These are phyloP conservation scores for Agrochola circellaris DNA, from an alignment of 2,888 invertebrate species.

Conservation along the genomic window DNA sequence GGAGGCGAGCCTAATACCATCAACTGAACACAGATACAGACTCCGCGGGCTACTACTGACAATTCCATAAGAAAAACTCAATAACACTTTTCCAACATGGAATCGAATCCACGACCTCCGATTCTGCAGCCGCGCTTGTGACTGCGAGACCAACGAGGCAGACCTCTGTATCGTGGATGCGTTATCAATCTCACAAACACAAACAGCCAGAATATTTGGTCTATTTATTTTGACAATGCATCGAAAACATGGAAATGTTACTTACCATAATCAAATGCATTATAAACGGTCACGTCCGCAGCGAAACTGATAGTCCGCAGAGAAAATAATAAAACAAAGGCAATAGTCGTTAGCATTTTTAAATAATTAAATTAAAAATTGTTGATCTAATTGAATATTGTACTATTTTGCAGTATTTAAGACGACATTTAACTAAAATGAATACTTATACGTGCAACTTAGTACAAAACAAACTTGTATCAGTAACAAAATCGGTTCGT, in stretches of 20 bases:
- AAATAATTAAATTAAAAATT: background rate
- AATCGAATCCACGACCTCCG: background rate
- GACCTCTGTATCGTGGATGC: too few relatives aligned
- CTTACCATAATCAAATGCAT: background rate
- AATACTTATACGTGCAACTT: background rate
- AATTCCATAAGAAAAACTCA: background rate
- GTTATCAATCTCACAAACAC: background rate
- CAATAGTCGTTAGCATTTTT: background rate
- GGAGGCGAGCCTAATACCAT: background rate
- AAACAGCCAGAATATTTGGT: background rate
- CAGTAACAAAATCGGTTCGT: background rate
- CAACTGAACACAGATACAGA: background rate
- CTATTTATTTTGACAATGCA: background rate
- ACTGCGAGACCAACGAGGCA: background rate
- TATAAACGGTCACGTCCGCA: background rate
- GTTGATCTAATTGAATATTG: background rate
- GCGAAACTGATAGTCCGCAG: background rate
- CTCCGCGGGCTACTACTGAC: background rate
- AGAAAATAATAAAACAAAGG: background rate
- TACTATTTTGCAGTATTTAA: background rate
- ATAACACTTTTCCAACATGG: rapidly evolving
- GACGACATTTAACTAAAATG: background rate
- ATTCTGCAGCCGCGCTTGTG: background rate
- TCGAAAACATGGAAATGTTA: background rate
- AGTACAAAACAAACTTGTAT: background rate